phyloP scores from a whole-genome alignment of 2,797 vertebrate species.

The Anisognathus igniventris region DNA sequence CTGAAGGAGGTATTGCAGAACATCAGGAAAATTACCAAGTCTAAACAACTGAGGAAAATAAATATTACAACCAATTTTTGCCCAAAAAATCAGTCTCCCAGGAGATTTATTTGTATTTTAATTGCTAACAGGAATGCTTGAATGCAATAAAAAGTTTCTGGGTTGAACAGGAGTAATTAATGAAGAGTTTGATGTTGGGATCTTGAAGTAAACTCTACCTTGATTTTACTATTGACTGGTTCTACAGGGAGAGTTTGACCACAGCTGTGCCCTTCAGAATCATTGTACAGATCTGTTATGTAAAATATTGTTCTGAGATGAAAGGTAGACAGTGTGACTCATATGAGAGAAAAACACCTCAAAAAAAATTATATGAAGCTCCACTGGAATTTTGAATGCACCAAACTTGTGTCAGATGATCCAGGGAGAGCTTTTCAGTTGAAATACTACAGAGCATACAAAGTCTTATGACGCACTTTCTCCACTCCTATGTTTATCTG shows the following conservation, averaged over 20 bases:
- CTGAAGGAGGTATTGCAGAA: neutral
- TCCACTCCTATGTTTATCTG: neutral
- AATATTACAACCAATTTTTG: neutral
- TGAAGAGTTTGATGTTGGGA: neutral
- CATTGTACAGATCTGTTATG: neutral
- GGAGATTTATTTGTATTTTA: neutral
- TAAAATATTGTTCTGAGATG: neutral
- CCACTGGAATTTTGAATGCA: neutral
- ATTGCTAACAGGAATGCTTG: neutral
- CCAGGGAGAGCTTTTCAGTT: neutral
- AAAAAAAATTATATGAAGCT: neutral
- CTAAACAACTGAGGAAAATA: neutral
- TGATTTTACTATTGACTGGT: neutral
- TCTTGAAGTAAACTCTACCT: neutral
- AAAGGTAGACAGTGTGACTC: neutral
- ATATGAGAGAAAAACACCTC: neutral
- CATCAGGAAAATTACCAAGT: neutral
- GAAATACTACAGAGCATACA: neutral
- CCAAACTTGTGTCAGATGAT: neutral
- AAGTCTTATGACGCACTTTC: accelerated
- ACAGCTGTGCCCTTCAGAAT: neutral
- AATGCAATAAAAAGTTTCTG: neutral
- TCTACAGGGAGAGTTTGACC: neutral
- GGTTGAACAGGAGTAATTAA: neutral
- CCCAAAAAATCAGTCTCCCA: neutral